A percentile compares a stretch with the other conserved stretches of the same genome.
Evolutionary conservation across 1,140 invertebrate genomes (phyloP).

Genomic region (Trichogramma pretiosum): DNA sequence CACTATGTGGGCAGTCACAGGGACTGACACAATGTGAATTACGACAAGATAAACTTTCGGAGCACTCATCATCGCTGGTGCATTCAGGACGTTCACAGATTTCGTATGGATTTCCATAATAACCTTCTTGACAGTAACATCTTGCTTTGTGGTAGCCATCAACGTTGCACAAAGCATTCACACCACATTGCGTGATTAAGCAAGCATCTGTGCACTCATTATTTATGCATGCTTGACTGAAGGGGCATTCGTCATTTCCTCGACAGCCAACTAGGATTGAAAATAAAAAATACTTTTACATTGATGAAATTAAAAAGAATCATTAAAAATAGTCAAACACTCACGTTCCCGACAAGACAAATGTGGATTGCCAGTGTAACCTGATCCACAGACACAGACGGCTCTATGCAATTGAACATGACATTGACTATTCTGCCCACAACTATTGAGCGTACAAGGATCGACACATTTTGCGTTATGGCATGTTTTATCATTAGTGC

Average conservation of each 20-base stretch:
- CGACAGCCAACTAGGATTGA: slow-evolving; percentile 79
- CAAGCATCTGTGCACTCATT: slow-evolving; percentile 76
- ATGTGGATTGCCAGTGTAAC: slow-evolving; percentile 76
- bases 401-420: slow-evolving; percentile 71
- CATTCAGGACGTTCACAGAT: slow-evolving; percentile 73
- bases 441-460: slow-evolving; percentile 65
- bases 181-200: slow-evolving; percentile 68
- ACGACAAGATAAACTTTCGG: slow-evolving; percentile 63
- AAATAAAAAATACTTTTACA: slow-evolving; percentile 19
- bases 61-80: slow-evolving; percentile 61
- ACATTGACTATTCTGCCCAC: slow-evolving; percentile 75
- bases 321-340: slow-evolving; percentile 4
- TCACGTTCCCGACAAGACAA: slow-evolving; percentile 65
- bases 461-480: slow-evolving; percentile 66
- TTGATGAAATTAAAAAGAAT: slow-evolving; percentile 5
- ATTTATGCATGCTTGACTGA: slow-evolving; percentile 75
- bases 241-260: slow-evolving; percentile 73
- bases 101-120: slow-evolving; percentile 65
- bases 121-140: slow-evolving; percentile 70
- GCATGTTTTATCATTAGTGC: slow-evolving; percentile 75
- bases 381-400: slow-evolving; percentile 73
- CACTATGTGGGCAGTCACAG: slow-evolving; percentile 61
- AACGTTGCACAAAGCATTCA: slow-evolving; percentile 66
- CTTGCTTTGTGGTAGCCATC: slow-evolving; percentile 61
- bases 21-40: slow-evolving; percentile 70